Percentiles rank a stretch among this genome's conserved stretches.
phyloP scores from a whole-genome alignment of 2,797 vertebrate genomes.

The Ciconia nigra region DNA sequence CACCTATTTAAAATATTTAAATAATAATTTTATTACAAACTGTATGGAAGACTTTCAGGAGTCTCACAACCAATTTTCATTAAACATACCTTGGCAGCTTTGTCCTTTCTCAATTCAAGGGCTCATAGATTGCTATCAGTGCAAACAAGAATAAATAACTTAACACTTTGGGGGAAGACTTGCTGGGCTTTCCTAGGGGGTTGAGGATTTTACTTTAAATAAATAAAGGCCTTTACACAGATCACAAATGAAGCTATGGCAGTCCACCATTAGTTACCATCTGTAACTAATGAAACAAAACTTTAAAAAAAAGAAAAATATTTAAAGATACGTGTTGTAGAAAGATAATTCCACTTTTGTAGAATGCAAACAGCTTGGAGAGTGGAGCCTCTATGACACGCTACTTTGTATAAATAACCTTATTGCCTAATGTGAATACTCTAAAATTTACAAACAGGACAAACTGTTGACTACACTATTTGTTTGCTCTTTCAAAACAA shows the following conservation, averaged over 20 bases:
- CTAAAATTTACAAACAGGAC: not conserved
- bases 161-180: not conserved
- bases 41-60: not conserved
- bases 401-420: not conserved
- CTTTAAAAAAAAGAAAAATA: not conserved
- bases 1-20: not conserved
- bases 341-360: not conserved
- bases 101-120: not conserved
- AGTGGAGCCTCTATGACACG: not conserved
- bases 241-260: not conserved
- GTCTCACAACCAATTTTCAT: not conserved
- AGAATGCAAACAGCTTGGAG: not conserved
- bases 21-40: not conserved
- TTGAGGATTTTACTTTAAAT: not conserved
- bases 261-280: not conserved
- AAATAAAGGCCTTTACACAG: not conserved
- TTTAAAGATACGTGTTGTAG: not conserved
- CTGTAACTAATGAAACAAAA: not conserved
- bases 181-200: not conserved
- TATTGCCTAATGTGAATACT: not conserved
- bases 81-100: not conserved
- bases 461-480: not conserved
- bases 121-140: not conserved
- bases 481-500: not conserved
- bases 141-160: not conserved